Conservation (phyloP, 2,797 vertebrate species). For the Denticeps clupeoides region DNA sequence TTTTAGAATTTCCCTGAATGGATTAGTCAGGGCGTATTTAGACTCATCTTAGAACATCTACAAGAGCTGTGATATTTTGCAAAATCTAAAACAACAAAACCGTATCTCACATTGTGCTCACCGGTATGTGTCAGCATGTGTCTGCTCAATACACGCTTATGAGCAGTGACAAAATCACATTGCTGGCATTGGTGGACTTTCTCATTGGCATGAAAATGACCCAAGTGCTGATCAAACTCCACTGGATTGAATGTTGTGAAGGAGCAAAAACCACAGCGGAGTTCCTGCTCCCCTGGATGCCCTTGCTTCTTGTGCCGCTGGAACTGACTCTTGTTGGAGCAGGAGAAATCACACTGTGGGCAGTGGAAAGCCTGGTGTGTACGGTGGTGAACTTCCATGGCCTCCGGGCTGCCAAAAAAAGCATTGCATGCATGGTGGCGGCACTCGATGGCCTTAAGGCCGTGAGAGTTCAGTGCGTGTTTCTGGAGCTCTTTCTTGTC, state of each 20-base stretch:
- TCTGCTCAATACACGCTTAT: slow-evolving; percentile 85
- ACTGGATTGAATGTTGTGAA: slow-evolving; percentile 85
- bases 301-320: slow-evolving; percentile 83
- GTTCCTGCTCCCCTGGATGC: slow-evolving; percentile 68
- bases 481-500: slow-evolving; percentile 68
- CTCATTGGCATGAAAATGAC: slow-evolving; percentile 85
- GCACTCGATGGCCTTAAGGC: slow-evolving; percentile 67
- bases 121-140: slow-evolving; percentile 87
- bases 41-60: no score
- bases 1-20: no score
- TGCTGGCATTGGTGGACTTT: slow-evolving; percentile 85
- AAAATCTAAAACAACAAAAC: no score
- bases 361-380: slow-evolving; percentile 92
- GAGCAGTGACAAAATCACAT: slow-evolving; percentile 80
- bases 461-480: slow-evolving; percentile 67
- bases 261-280: slow-evolving; percentile 78
- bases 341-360: slow-evolving; percentile 81
- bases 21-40: no score
- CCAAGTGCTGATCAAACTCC: slow-evolving; percentile 77
- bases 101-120: slow-evolving; percentile 49
- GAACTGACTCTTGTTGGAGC: slow-evolving; percentile 83
- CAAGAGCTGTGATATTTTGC: no score
- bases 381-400: slow-evolving; percentile 81
- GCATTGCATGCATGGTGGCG: slow-evolving; percentile 76
- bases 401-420: slow-evolving; percentile 60